Evolutionary conservation across 2,888 invertebrate species (phyloP), one percentile per base, ranked within the genome.

Genomic region (Dione juno): DNA sequence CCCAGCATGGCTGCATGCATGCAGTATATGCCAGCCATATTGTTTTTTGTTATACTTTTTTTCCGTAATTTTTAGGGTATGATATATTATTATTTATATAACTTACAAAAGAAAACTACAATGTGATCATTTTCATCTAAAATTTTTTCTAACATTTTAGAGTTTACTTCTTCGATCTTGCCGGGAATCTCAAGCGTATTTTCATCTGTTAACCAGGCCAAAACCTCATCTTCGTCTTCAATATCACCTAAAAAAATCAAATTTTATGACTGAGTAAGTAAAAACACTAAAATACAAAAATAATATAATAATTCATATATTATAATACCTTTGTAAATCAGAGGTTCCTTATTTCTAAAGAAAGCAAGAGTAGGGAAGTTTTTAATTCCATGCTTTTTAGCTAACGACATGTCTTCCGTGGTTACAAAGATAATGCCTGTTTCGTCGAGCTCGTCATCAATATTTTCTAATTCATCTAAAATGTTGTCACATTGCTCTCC

Each of bases 351-450:
- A 85, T 98, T 98, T 80, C 98, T 95, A 90, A 98, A 98, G 94
- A 98, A 97, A 37, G 97, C 97, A 70, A 98, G 90, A 61, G 97
- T 95, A 3, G 98, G 98, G 93, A 97, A 97, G 72, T 92, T 94
- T 84, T 97, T 98, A 80, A 98, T 96, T 74, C 96, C 96, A 79
- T 97, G 95, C 84, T 97, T 97, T 88, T 97, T 97, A 10, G 98
- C 98, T 67, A 97, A 89, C 1, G 86, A 83, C 7, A 94, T 93
- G 82, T 98, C 98, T 90, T 98, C 98, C 14, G 98, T 98, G 48
- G 98, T 98, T 0, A 98, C 98, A 83, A 98, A 98, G 74, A 98
- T 97, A 78, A 98, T 98, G 66, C 98, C 98, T 70, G 96, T 96
- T 88, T 98, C 98, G 83, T 98, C 98, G 1, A 98, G 90, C 84